Evolutionary conservation across 1,140 invertebrate genomes (phyloP).

Genomic region (Tetramorium simillimum): DNA sequence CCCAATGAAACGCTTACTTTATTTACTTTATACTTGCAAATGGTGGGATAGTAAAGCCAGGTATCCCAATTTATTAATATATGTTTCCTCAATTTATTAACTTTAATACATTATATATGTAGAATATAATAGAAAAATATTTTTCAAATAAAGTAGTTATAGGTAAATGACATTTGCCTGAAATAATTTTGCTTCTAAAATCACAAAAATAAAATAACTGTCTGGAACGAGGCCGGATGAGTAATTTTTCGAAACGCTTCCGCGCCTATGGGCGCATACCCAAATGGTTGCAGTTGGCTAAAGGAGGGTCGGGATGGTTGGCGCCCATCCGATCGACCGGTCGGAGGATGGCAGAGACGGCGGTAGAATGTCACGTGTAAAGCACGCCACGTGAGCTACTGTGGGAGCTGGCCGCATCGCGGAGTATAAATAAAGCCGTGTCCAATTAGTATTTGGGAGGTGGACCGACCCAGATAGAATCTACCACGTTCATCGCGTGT

Average conservation of each 20-base stretch:
- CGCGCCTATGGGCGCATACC: background rate
- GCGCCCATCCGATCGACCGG: slow-evolving; percentile 40
- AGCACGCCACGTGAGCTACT: slow-evolving; percentile 65
- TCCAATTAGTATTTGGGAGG: slow-evolving; percentile 72
- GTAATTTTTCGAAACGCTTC: background rate
- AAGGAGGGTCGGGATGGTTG: slow-evolving; percentile 20
- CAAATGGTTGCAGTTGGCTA: slow-evolving; percentile 6
- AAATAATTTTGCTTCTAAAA: background rate
- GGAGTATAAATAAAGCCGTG: slow-evolving; percentile 71
- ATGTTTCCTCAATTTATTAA: too few species aligned
- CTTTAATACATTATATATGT: background rate
- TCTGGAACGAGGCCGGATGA: background rate
- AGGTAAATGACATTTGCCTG: background rate
- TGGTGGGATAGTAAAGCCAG: too few species aligned
- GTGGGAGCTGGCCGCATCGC: slow-evolving; percentile 54
- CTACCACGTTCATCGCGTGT: slow-evolving; percentile 46
- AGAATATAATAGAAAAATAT: background rate
- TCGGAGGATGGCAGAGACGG: background rate
- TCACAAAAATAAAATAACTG: background rate
- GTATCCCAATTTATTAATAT: too few species aligned
- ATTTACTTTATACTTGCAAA: too few species aligned
- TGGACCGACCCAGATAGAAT: slow-evolving; percentile 56
- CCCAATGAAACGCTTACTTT: too few species aligned
- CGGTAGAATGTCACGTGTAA: slow-evolving; percentile 60
- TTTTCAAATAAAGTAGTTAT: background rate